phyloP scores from a whole-genome alignment of 2,113 vertebrate genomes.

The Mastomys natalensis region DNA sequence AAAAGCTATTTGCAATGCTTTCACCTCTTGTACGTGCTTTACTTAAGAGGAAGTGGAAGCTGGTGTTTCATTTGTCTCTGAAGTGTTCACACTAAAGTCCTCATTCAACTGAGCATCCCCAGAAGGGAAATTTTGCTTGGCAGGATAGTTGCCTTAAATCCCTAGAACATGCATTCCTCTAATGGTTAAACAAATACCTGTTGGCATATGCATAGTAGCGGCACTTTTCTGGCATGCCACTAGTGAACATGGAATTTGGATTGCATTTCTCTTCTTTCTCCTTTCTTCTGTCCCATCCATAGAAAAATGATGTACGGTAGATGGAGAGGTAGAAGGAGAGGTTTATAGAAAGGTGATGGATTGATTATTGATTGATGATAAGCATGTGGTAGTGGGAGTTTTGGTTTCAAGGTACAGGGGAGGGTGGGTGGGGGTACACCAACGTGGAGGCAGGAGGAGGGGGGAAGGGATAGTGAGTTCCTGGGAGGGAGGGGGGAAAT shows the following conservation, averaged over 20 bases:
- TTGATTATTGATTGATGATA: background rate
- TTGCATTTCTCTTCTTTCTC: background rate
- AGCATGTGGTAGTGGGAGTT: no score
- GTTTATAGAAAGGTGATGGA: background rate
- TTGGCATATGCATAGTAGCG: slow-evolving; percentile 17
- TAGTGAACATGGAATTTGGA: background rate
- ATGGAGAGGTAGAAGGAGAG: background rate
- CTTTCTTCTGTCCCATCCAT: background rate
- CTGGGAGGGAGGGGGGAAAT: no score
- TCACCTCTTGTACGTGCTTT: background rate
- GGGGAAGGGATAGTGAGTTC: no score
- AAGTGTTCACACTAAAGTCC: background rate
- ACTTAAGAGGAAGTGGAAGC: background rate
- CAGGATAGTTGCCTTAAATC: slow-evolving; percentile 36
- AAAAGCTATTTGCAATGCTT: slow-evolving; percentile 70
- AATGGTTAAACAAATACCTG: slow-evolving; percentile 36
- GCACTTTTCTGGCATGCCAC: background rate
- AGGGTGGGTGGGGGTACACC: no score
- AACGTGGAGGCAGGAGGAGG: no score
- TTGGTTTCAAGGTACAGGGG: no score
- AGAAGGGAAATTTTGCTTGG: slow-evolving; percentile 51
- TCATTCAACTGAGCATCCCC: background rate
- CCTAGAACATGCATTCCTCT: background rate
- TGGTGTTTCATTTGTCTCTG: background rate
- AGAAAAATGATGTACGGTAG: no score